Conservation (phyloP, 2,113 vertebrate genomes). For the Mastomys natalensis region DNA sequence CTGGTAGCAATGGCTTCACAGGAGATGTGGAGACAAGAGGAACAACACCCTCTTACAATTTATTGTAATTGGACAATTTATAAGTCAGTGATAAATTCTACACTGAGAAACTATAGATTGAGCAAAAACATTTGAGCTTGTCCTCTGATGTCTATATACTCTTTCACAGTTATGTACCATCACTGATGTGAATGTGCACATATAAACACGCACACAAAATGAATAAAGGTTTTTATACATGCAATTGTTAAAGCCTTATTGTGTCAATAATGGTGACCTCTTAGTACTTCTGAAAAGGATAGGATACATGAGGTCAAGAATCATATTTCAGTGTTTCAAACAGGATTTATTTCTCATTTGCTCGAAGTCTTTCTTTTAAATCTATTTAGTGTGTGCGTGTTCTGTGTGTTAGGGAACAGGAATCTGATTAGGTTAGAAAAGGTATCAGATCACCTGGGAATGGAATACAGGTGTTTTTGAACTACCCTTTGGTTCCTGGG, state of each 20-base stretch:
- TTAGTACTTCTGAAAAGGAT: not conserved
- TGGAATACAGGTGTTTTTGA: not conserved
- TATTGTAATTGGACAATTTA: not conserved
- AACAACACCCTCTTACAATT: fast-evolving
- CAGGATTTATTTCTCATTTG: not conserved
- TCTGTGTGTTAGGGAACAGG: no score
- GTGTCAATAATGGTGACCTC: not conserved
- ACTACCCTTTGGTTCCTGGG: not conserved
- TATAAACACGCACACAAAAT: not conserved
- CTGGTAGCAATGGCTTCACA: no score
- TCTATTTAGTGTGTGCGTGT: not conserved
- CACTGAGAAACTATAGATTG: no score
- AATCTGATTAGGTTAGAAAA: not conserved
- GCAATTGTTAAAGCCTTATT: not conserved
- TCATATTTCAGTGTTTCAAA: not conserved
- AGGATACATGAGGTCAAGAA: not conserved
- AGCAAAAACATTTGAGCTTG: not conserved
- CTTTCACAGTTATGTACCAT: not conserved
- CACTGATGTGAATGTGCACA: no score
- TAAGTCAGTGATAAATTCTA: not conserved
- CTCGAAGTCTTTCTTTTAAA: not conserved
- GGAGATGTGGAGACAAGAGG: not conserved
- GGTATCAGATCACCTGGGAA: not conserved
- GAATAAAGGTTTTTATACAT: not conserved
- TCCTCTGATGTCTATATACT: not conserved